Evolutionary conservation across 2,797 vertebrate species (phyloP).

Genomic region (Monodelphis domestica): DNA sequence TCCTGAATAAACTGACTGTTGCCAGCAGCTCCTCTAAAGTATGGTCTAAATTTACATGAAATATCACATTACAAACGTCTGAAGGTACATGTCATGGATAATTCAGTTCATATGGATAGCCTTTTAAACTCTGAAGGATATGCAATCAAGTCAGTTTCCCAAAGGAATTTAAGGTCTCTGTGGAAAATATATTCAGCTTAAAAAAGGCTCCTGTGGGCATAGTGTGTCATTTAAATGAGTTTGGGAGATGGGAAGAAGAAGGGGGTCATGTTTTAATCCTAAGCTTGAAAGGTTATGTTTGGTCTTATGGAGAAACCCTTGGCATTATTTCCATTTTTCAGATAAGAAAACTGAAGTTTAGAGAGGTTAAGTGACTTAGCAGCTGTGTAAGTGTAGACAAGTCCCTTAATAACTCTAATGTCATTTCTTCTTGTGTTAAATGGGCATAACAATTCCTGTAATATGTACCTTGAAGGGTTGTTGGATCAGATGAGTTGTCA

Average conservation of each 20-base stretch:
- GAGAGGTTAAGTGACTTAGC: not conserved
- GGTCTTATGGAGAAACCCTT: conserved; percentile 37
- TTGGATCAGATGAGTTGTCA: not conserved
- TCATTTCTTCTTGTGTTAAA: not conserved
- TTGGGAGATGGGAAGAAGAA: not conserved
- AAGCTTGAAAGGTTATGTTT: not conserved
- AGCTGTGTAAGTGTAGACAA: not conserved
- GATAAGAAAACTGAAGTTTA: not conserved
- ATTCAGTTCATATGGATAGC: conserved; percentile 91
- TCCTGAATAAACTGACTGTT: conserved; percentile 86
- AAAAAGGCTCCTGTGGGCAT: conserved; percentile 66
- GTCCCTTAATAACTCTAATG: not conserved
- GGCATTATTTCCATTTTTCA: conserved; percentile 53
- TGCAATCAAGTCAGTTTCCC: conserved; percentile 86
- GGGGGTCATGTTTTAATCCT: not conserved
- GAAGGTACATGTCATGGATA: conserved; percentile 91
- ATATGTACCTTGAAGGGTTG: not conserved
- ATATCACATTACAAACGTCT: conserved; percentile 90
- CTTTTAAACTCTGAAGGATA: conserved; percentile 86
- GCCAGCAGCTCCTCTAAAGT: conserved; percentile 86
- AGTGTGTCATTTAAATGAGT: conserved; percentile 51
- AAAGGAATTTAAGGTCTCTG: conserved; percentile 85
- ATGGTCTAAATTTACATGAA: conserved; percentile 92
- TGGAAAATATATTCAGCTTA: conserved; percentile 81
- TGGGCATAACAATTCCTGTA: not conserved